Percentiles rank a stretch among this genome's conserved stretches.
Conservation (phyloP, 2,888 invertebrate genomes). For the Drymonia ruficornis region DNA sequence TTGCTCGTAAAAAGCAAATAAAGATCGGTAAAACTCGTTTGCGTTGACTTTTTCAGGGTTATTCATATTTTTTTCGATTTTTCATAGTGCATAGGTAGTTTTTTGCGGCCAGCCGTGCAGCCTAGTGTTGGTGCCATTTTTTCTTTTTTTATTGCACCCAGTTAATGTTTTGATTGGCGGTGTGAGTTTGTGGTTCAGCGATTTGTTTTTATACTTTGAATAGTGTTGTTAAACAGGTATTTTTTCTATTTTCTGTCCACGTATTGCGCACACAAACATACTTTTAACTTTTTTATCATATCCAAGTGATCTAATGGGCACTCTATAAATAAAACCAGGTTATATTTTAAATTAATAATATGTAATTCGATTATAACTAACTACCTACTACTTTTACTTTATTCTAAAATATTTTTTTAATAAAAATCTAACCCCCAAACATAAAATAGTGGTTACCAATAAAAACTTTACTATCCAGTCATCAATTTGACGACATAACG, state of each 20-base stretch:
- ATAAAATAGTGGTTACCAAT: slow-evolving; percentile 36
- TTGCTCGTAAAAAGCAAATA: slow-evolving; percentile 80
- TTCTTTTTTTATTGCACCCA: slow-evolving; percentile 15
- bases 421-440: neutral
- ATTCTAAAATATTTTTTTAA: too few relatives aligned
- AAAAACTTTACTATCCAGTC: slow-evolving; percentile 41
- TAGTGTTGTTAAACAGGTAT: too few relatives aligned
- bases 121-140: slow-evolving; percentile 15
- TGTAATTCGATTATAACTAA: too few relatives aligned
- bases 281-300: too few relatives aligned
- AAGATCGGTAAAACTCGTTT: slow-evolving; percentile 74
- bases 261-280: too few relatives aligned
- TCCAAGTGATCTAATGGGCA: too few relatives aligned
- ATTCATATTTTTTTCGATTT: slow-evolving; percentile 54
- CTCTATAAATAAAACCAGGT: too few relatives aligned
- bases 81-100: slow-evolving; percentile 45
- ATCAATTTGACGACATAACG: slow-evolving; percentile 47
- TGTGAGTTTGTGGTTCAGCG: slow-evolving; percentile 11
- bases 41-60: slow-evolving; percentile 64
- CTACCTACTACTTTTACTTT: neutral
- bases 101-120: slow-evolving; percentile 20
- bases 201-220: neutral
- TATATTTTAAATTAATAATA: too few relatives aligned
- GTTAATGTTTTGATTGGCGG: slow-evolving; percentile 26
- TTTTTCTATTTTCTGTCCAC: too few relatives aligned